These are phyloP conservation scores for Rousettus leschenaultii DNA, from an alignment of 2,113 vertebrate genomes.

Conservation along the genomic window DNA sequence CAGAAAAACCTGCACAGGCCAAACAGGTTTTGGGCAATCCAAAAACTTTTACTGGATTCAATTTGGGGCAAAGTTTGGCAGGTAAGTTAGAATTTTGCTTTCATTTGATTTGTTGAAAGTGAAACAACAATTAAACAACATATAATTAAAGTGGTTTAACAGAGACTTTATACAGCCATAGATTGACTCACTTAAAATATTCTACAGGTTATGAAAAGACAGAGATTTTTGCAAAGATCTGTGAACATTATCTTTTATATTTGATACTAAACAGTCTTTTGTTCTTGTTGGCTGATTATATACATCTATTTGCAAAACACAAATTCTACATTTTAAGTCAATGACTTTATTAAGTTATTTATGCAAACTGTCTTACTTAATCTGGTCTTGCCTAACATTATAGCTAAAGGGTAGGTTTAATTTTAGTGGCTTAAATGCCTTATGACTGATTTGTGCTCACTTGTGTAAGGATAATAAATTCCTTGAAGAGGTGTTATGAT, in stretches of 20 bases:
- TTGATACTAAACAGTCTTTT: slow-evolving; percentile 5
- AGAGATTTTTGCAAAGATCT: not conserved
- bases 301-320: slow-evolving; percentile 20
- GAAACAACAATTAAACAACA: not conserved
- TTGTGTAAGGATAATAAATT: slow-evolving; percentile 1
- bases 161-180: not conserved
- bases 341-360: slow-evolving; percentile 27
- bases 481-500: not conserved
- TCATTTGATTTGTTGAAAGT: not conserved
- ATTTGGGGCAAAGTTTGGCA: not conserved
- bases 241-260: not conserved
- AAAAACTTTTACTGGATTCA: not conserved
- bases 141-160: not conserved
- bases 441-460: slow-evolving; percentile 40
- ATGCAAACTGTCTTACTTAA: slow-evolving; percentile 39
- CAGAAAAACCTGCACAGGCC: not conserved
- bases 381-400: not conserved
- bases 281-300: not conserved
- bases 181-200: not conserved
- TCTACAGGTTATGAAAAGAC: not conserved
- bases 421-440: slow-evolving; percentile 35
- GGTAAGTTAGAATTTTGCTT: not conserved
- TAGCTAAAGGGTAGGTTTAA: slow-evolving; percentile 40
- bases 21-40: not conserved
- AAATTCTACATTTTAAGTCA: not conserved